A percentile compares a stretch with the other conserved stretches of the same genome.
Evolutionary conservation across 1,140 invertebrate species (phyloP).

Genomic region (Drosophila pseudoananassae): DNA sequence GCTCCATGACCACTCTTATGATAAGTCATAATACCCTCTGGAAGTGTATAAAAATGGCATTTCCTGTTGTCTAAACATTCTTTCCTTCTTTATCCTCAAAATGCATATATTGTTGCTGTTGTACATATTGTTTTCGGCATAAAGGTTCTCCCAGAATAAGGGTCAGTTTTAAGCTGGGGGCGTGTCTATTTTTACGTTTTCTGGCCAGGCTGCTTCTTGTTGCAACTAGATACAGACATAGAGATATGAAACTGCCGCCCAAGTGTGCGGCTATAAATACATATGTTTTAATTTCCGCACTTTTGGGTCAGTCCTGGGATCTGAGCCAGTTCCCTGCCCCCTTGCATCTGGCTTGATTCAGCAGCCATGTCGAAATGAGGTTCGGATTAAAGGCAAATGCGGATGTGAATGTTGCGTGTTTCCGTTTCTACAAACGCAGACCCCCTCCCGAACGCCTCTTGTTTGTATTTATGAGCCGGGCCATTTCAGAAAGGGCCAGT

Average conservation of each 20-base stretch:
- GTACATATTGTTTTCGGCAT: slow-evolving; percentile 1
- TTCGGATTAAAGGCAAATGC: slow-evolving; percentile 71
- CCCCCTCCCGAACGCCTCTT: slow-evolving; percentile 22
- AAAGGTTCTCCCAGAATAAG: slow-evolving; percentile 41
- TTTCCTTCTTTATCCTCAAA: slow-evolving; percentile 16
- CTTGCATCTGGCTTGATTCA: slow-evolving; percentile 8
- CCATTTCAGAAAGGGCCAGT: slow-evolving; percentile 27
- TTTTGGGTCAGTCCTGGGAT: slow-evolving; percentile 73
- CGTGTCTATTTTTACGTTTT: slow-evolving; percentile 21
- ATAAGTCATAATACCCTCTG: neutral
- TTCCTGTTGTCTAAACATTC: slow-evolving; percentile 17
- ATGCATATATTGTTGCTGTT: slow-evolving; percentile 35
- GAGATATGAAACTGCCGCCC: slow-evolving; percentile 39
- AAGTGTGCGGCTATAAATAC: slow-evolving; percentile 77
- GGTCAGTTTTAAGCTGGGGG: slow-evolving; percentile 66
- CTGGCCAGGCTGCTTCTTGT: slow-evolving; percentile 9
- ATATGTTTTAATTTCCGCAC: slow-evolving; percentile 83
- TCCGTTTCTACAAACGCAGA: slow-evolving; percentile 44
- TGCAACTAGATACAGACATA: slow-evolving; percentile 34
- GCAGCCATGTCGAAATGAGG: slow-evolving; percentile 52
- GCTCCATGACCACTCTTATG: too few species aligned
- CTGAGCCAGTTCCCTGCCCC: neutral
- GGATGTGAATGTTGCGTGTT: slow-evolving; percentile 71
- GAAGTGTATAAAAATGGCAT: neutral
- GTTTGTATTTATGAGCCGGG: slow-evolving; percentile 61